phyloP scores from a whole-genome alignment of 2,797 vertebrate species.

The Sylvia borin region DNA sequence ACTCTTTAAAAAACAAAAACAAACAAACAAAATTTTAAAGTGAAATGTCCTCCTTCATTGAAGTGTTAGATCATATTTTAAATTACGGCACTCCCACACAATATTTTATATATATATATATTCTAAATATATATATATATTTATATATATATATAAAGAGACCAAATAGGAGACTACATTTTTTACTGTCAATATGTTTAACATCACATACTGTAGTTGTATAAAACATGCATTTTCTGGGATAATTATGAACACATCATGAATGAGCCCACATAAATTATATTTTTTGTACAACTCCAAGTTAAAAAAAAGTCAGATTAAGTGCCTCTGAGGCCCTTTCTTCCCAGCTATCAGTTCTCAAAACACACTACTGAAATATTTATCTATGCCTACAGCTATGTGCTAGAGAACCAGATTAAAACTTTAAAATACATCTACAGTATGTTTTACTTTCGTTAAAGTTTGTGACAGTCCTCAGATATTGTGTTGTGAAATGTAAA shows the following conservation, averaged over 20 bases:
- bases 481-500: constrained; percentile 81
- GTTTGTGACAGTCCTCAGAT: constrained; percentile 74
- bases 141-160: constrained; percentile 54
- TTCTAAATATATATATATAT: constrained; percentile 44
- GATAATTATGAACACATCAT: constrained; percentile 88
- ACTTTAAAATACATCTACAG: constrained; percentile 85
- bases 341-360: constrained; percentile 81
- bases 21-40: constrained; percentile 64
- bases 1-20: constrained; percentile 58
- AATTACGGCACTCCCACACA: constrained; percentile 60
- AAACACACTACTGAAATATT: constrained; percentile 76
- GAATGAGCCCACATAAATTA: constrained; percentile 90
- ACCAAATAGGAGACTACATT: constrained; percentile 79
- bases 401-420: constrained; percentile 80
- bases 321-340: constrained; percentile 82
- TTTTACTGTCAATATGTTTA: constrained; percentile 87
- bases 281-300: constrained; percentile 83
- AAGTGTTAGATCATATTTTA: constrained; percentile 65
- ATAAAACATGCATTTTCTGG: constrained; percentile 90
- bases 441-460: constrained; percentile 81
- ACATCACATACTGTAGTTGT: constrained; percentile 83
- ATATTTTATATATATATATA: constrained; percentile 52
- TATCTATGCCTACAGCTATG: constrained; percentile 78
- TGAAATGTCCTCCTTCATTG: constrained; percentile 72
- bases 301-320: constrained; percentile 82